Base-by-base conservation (phyloP, 1,140 invertebrate genomes). In the Drosophila grimshawi region DNA sequence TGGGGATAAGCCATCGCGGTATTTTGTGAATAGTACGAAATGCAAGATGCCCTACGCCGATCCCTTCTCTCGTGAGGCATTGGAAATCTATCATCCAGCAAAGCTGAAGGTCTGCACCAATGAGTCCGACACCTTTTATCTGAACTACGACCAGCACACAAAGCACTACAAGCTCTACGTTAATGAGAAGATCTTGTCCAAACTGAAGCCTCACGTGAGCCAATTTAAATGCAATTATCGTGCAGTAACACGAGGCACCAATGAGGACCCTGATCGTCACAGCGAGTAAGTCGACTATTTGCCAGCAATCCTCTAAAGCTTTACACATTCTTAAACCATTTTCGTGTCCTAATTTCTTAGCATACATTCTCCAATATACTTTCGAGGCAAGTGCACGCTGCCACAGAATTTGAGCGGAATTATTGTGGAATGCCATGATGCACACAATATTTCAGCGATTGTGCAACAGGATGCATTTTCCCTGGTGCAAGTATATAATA, bases 31-130 rank as follows among this genome's bases (percentile, higher is more conserved):
- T 11, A 85, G 48, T 56, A 11, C 27, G 3, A 78, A 62, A 11
- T 85, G 81, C 27, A 67, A 59, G 7, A 79, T 83, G 46, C 81
- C 65, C 2, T 69, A 65, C 48, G 63, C 43, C 2, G 80, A 83
- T 71, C 71, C 70, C 4, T 72, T 72, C 11, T 76, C 76, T 2
- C 41, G 3, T 0, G 66, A 57, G 8, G 49, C 27, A 0, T 5
- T 72, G 1, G 35, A 30, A 0, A 41, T 78, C 4, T 60, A 56
- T 19, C 19, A 27, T 5, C 70, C 76, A 30, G 33, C 59, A 2
- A 41, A 63, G 5, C 43, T 53, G 5, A 57, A 43, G 32, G 46
- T 8, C 0, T 82, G 80, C 63, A 48, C 52, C 6, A 65, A 62
- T 11, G 30, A 63, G 2, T 5, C 10, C 0, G 55, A 61, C 37